These are phyloP conservation scores for Drosophila leonis DNA, from an alignment of 2,888 invertebrate genomes.

Conservation along the genomic window DNA sequence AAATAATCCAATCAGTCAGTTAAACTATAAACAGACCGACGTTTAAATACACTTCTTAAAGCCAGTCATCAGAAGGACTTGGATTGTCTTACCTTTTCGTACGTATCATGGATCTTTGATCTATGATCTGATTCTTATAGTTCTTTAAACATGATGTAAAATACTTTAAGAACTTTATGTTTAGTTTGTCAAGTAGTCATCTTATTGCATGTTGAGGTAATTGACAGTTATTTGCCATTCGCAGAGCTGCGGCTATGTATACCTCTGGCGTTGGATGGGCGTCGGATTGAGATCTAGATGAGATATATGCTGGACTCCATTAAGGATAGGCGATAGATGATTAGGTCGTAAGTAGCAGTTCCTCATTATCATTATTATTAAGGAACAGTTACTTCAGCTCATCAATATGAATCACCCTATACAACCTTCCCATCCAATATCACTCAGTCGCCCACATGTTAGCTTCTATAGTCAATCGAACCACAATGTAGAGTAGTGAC, in stretches of 20 bases:
- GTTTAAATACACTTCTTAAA: conserved; percentile 34
- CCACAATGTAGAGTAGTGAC: conserved; percentile 23
- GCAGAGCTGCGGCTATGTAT: neutral
- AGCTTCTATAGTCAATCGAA: neutral
- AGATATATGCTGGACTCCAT: conserved; percentile 15
- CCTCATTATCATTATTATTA: too few species aligned
- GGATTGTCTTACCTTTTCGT: neutral
- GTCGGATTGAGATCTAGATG: conserved; percentile 5
- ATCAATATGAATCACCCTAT: neutral
- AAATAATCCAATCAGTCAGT: conserved; percentile 64
- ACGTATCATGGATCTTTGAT: neutral
- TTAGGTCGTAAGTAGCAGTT: neutral
- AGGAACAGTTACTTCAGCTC: too few species aligned
- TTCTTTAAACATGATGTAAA: neutral
- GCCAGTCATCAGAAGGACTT: too few species aligned
- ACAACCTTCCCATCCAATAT: neutral
- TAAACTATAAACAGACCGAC: conserved; percentile 19
- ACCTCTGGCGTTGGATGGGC: conserved; percentile 2
- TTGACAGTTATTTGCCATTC: neutral
- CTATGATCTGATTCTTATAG: neutral
- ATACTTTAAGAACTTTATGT: neutral
- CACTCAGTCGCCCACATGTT: neutral
- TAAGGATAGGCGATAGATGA: conserved; percentile 2
- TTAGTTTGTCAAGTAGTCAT: neutral
- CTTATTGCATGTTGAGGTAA: neutral